A percentile compares a stretch with the other conserved stretches of the same genome.
Evolutionary conservation across 2,888 invertebrate genomes (phyloP).

Genomic region (Spodoptera exigua): DNA sequence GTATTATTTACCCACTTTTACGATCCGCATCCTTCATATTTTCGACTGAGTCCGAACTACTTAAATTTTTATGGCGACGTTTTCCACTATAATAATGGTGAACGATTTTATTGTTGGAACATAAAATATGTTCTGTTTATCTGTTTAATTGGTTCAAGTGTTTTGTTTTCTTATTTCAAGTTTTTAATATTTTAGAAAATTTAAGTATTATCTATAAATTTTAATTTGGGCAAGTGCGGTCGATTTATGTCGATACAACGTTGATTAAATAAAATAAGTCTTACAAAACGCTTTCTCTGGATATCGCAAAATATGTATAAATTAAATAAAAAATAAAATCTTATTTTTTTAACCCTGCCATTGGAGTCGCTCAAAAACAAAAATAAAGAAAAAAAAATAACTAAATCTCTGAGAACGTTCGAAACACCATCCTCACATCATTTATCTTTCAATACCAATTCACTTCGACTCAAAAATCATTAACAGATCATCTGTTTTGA

Average conservation of each 20-base stretch:
- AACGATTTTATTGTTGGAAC: slow-evolving; percentile 76
- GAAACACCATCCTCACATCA: slow-evolving; percentile 77
- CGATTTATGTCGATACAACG: too few relatives aligned
- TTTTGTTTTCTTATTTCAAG: slow-evolving; percentile 4
- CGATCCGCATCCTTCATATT: slow-evolving; percentile 84
- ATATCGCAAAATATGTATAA: too few relatives aligned
- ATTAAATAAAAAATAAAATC: slow-evolving; percentile 6
- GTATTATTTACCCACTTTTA: slow-evolving; percentile 88
- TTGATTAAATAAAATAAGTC: too few relatives aligned
- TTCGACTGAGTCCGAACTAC: slow-evolving; percentile 87
- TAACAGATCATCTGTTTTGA: slow-evolving; percentile 86
- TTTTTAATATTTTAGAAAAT: too few relatives aligned
- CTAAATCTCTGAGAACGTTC: slow-evolving; percentile 69
- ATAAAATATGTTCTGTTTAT: slow-evolving; percentile 74
- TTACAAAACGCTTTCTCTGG: too few relatives aligned
- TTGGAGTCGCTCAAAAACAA: not conserved
- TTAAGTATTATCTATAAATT: too few relatives aligned
- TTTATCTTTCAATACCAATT: slow-evolving; percentile 70
- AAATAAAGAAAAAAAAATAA: slow-evolving; percentile 14
- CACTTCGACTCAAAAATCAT: slow-evolving; percentile 76
- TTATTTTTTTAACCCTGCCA: too few relatives aligned
- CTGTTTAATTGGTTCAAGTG: slow-evolving; percentile 76
- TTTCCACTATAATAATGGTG: slow-evolving; percentile 83
- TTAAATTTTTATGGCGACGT: slow-evolving; percentile 84
- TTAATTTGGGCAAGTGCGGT: too few relatives aligned